Conservation (phyloP, 2,888 invertebrate genomes). For the Poecilobothrus nobilitatus region DNA sequence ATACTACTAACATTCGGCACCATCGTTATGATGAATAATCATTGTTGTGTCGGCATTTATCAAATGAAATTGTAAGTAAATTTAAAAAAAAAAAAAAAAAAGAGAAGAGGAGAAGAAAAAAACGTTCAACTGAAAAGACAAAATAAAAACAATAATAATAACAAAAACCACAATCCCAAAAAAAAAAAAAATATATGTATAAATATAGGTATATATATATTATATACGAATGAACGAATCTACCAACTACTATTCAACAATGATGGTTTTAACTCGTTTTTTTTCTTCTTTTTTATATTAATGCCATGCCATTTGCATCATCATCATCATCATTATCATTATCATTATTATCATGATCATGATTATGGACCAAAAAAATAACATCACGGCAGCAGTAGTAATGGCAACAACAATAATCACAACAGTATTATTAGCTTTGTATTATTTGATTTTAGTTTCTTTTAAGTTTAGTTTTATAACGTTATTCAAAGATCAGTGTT, state of each 20-base stretch:
- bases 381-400: background rate
- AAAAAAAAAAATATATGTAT: background rate
- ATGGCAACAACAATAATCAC: background rate
- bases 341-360: background rate
- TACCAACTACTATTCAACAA: too few species aligned
- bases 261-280: background rate
- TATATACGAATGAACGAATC: background rate
- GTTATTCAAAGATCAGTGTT: too few species aligned
- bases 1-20: background rate
- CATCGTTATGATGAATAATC: background rate
- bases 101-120: background rate
- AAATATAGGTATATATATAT: too few species aligned
- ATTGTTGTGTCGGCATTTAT: background rate
- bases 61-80: conserved; percentile 6
- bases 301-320: background rate
- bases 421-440: too few species aligned
- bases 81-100: background rate
- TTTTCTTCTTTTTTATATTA: background rate
- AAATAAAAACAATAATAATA: background rate
- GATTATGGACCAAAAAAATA: background rate
- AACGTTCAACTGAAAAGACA: background rate
- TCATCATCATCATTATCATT: background rate
- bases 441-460: too few species aligned
- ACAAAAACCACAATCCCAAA: too few species aligned
- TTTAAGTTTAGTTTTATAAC: too few species aligned